Conservation (phyloP, 2,888 invertebrate genomes). For the Lasiommata megera region DNA sequence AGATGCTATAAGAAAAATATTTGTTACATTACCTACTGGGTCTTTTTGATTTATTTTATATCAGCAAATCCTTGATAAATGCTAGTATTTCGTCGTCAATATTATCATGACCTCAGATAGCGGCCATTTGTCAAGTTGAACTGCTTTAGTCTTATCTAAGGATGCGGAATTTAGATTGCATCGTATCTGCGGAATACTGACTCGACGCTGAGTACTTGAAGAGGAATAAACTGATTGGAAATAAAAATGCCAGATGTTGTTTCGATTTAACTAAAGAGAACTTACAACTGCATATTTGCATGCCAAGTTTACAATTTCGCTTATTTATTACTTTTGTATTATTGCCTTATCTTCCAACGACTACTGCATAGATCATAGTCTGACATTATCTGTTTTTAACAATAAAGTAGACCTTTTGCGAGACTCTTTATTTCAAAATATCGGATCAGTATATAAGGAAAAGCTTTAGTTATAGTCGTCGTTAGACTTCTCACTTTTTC, state of each 20-base stretch:
- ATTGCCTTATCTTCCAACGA: too few species aligned
- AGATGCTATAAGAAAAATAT: too few species aligned
- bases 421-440: too few species aligned
- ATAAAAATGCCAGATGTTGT: constrained; percentile 1
- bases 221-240: constrained; percentile 34
- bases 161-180: constrained; percentile 50
- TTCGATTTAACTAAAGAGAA: not conserved
- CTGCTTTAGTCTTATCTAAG: constrained; percentile 15
- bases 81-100: not conserved
- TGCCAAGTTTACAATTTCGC: not conserved
- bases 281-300: not conserved
- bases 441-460: too few species aligned
- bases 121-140: constrained; percentile 14
- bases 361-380: too few species aligned
- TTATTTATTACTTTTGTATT: not conserved
- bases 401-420: too few species aligned
- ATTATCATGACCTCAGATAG: constrained; percentile 11
- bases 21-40: too few species aligned
- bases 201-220: constrained; percentile 45
- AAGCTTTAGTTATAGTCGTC: too few species aligned
- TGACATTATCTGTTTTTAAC: too few species aligned
- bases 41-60: too few species aligned
- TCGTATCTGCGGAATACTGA: constrained; percentile 57
- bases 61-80: too few species aligned
- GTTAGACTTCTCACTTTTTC: too few species aligned